Evolutionary conservation across 1,140 invertebrate genomes (phyloP).

Genomic region (Coptotermes formosanus): DNA sequence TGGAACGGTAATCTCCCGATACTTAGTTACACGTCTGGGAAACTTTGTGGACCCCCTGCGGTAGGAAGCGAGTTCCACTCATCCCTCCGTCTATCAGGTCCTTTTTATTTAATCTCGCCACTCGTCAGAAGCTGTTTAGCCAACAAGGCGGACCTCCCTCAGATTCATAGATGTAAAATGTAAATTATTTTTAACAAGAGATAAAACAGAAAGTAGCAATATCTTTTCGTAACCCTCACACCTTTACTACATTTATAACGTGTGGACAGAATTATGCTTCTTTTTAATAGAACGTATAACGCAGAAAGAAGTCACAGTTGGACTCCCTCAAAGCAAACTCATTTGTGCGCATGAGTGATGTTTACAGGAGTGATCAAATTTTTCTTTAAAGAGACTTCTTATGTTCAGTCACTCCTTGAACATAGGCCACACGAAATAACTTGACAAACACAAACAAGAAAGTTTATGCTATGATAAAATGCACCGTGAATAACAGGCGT

Average conservation of each 20-base stretch:
- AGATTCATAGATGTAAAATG: slow-evolving; percentile 2
- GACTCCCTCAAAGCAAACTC: not conserved
- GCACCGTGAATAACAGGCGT: too few relatives aligned
- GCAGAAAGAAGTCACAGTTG: not conserved
- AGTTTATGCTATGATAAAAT: too few relatives aligned
- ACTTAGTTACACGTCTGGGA: slow-evolving; percentile 2
- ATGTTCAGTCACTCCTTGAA: too few relatives aligned
- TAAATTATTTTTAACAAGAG: slow-evolving; percentile 10
- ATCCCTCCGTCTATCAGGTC: not conserved
- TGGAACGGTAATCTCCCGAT: not conserved
- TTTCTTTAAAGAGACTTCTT: not conserved
- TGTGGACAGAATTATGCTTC: slow-evolving; percentile 6
- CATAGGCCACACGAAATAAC: too few relatives aligned
- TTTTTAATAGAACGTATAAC: not conserved
- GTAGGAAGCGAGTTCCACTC: not conserved
- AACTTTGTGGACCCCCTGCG: not conserved
- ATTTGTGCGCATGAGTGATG: slow-evolving; percentile 1
- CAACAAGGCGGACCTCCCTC: not conserved
- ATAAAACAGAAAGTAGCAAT: slow-evolving; percentile 9
- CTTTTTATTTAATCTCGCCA: slow-evolving; percentile 6
- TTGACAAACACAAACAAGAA: too few relatives aligned
- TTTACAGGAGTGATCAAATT: not conserved
- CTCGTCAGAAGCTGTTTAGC: slow-evolving; percentile 9
- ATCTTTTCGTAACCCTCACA: not conserved
- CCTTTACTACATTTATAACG: not conserved